A percentile compares a stretch with the other conserved stretches of the same genome.
Conservation (phyloP, 2,888 invertebrate genomes). For the Acronicta psi region DNA sequence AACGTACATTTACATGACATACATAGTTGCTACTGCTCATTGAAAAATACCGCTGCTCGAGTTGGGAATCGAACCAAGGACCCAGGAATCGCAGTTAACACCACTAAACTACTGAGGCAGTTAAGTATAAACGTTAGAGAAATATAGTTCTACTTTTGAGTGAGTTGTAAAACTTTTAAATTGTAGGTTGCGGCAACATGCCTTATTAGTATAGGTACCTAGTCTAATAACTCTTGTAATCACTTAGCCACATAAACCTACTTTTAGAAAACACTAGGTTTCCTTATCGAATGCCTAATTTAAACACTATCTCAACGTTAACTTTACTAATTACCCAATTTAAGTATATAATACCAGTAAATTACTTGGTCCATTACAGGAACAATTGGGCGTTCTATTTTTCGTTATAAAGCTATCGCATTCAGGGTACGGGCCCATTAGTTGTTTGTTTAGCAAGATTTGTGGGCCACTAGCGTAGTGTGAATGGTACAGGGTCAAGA, state of each 20-base stretch:
- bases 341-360: slow-evolving; percentile 10
- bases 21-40: no score
- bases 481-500: slow-evolving; percentile 52
- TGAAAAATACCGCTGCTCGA: no score
- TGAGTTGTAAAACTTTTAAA: no score
- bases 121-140: no score
- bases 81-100: no score
- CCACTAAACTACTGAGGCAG: no score
- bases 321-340: slow-evolving; percentile 18
- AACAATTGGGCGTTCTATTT: slow-evolving; percentile 35
- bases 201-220: no score
- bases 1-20: no score
- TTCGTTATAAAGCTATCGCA: slow-evolving; percentile 50
- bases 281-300: background rate
- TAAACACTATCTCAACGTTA: slow-evolving; percentile 4
- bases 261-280: background rate
- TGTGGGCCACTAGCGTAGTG: slow-evolving; percentile 48
- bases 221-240: background rate
- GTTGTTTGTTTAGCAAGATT: slow-evolving; percentile 65
- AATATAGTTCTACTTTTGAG: no score
- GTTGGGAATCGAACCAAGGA: no score
- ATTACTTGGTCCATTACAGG: slow-evolving; percentile 44
- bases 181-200: no score
- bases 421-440: slow-evolving; percentile 50
- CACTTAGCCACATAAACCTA: background rate